These are phyloP conservation scores for Drosophila greeni DNA, from an alignment of 2,888 invertebrate genomes.

Conservation along the genomic window DNA sequence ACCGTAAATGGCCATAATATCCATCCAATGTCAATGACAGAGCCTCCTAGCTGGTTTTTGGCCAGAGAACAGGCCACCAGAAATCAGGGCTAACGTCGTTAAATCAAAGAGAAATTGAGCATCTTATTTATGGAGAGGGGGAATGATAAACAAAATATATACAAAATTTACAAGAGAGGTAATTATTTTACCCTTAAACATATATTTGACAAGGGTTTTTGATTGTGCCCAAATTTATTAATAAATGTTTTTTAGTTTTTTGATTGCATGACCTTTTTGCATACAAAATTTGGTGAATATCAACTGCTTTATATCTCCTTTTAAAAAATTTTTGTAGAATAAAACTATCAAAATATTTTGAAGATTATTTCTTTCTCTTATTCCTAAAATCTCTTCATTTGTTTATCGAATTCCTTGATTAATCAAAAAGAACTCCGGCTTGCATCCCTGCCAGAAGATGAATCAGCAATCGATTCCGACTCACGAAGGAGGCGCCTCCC, in stretches of 20 bases:
- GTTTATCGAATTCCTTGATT: not conserved
- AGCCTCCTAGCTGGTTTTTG: constrained; percentile 17
- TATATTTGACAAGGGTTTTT: not conserved
- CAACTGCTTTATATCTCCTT: too few relatives aligned
- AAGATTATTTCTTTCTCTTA: not conserved
- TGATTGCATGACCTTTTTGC: too few relatives aligned
- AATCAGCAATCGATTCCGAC: constrained; percentile 5
- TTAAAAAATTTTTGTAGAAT: too few relatives aligned
- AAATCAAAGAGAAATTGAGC: constrained; percentile 2
- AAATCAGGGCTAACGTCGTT: constrained; percentile 7
- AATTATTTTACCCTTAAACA: not conserved
- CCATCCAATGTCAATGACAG: constrained; percentile 66
- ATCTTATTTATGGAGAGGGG: too few relatives aligned
- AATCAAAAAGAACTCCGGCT: not conserved
- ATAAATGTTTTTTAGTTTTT: not conserved
- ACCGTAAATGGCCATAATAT: constrained; percentile 59
- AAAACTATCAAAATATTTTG: not conserved
- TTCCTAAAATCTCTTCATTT: too few relatives aligned
- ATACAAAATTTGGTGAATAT: too few relatives aligned
- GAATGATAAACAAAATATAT: not conserved
- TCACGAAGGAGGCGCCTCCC: constrained; percentile 35
- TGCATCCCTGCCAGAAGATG: constrained; percentile 9
- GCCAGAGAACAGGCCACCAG: constrained; percentile 17
- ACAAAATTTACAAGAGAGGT: not conserved
- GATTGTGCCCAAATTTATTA: too few relatives aligned